phyloP scores from a whole-genome alignment of 2,797 vertebrate genomes.

The Manis crassicaudata region DNA sequence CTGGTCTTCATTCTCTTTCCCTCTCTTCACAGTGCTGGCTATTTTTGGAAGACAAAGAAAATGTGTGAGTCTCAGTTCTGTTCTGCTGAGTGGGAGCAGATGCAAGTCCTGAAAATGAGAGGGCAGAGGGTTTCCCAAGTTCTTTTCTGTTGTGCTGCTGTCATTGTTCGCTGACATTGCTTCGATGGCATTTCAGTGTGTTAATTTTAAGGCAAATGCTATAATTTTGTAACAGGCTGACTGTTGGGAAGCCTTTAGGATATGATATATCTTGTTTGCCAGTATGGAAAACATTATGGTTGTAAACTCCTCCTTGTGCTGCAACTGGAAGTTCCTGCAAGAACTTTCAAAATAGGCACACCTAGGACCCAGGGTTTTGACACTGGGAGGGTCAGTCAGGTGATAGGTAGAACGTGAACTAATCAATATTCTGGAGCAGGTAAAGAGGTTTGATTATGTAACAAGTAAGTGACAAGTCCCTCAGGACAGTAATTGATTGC shows the following conservation, averaged over 20 bases:
- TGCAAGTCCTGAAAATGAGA: background rate
- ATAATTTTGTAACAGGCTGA: constrained; percentile 27
- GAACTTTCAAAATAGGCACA: background rate
- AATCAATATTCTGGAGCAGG: background rate
- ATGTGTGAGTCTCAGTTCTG: constrained; percentile 4
- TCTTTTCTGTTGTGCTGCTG: background rate
- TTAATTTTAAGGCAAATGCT: constrained; percentile 42
- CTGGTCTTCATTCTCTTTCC: constrained; percentile 88
- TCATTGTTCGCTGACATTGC: background rate
- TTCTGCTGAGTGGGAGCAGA: constrained; percentile 23
- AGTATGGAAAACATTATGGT: background rate
- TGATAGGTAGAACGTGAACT: constrained; percentile 18
- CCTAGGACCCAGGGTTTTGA: background rate
- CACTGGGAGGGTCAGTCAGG: background rate
- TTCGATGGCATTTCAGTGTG: background rate
- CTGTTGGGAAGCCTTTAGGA: constrained; percentile 1
- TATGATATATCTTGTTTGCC: background rate
- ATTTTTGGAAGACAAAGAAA: constrained; percentile 81
- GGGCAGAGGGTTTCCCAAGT: background rate
- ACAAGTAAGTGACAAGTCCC: background rate
- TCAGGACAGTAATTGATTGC: background rate
- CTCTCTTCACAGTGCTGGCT: constrained; percentile 80
- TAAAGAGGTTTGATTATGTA: constrained; percentile 22
- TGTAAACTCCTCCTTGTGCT: background rate
- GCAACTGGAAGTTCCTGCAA: background rate